Evolutionary conservation across 2,797 vertebrate species (phyloP), one percentile per base, ranked within the genome.

Genomic region (Sarcoramphus papa): DNA sequence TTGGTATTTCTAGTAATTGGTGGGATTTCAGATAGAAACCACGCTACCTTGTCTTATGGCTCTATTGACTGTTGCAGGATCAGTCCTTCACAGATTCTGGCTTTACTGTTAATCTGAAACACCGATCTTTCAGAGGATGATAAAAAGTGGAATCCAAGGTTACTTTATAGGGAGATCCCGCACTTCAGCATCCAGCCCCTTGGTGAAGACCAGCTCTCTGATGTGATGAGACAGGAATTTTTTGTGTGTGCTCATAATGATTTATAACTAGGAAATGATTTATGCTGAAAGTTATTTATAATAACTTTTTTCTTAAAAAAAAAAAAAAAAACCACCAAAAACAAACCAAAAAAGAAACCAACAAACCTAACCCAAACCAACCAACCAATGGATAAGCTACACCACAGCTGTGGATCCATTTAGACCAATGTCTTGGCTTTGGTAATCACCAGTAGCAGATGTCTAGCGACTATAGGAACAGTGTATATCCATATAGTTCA

Each of bases 171-270:
- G 40, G 59, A 13, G 31, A 18, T 47, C 7, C 24, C 3, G 0
- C 8, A 24, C 28, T 50, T 30, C 14, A n/a, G 12, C 24, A 30
- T 62, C 54, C 21, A 33, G 41, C 24, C 17, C 43, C 33, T 45
- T 14, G 35, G 37, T 17, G 41, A 57, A n/a, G 28, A 41, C 37
- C 40, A 22, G 17, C 14, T 37, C 28, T 50, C 4, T 9, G 65
- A 22, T 0, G 4, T 6, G 54, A 25, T 23, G 9, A 50, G 31
- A 41, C 6, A 8, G 12, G 22, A 10, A 7, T 17, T 7, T 27
- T 51, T 40, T 12, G 9, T 57, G 40, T 12, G 31, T 47, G n/a
- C 51, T 17, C 6, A 1, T 35, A 8, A 25, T 27, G 35, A 59
- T 15, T 53, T 64, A 10, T 9, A 56, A 50, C 17, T 40, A 51